A percentile compares a stretch with the other conserved stretches of the same genome.
These are phyloP conservation scores for Mus spicilegus DNA, from an alignment of 2,113 vertebrate species.

Conservation along the genomic window DNA sequence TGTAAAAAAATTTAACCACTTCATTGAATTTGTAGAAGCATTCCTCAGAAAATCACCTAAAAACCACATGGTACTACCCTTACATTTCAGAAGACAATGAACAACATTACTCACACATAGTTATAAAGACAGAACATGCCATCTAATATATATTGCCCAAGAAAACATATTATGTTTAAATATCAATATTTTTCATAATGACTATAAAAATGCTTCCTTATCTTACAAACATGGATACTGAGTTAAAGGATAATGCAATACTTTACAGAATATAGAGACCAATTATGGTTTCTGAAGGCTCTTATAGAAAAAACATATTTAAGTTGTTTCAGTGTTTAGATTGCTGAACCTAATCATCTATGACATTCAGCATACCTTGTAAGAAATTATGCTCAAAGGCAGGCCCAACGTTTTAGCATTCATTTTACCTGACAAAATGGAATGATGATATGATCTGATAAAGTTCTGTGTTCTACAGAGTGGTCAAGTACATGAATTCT, in stretches of 20 bases:
- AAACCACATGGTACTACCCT: conserved; percentile 70
- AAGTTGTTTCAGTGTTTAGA: conserved; percentile 52
- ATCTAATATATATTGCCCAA: not conserved
- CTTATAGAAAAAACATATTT: conserved; percentile 12
- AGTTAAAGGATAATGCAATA: conserved; percentile 58
- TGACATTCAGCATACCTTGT: conserved; percentile 10
- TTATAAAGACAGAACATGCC: conserved; percentile 55
- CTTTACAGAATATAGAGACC: conserved; percentile 56
- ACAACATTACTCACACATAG: conserved; percentile 58
- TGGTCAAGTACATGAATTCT: not conserved
- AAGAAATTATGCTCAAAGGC: not conserved
- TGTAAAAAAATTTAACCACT: conserved; percentile 69
- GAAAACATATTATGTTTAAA: conserved; percentile 21
- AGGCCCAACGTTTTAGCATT: not conserved
- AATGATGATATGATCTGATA: not conserved
- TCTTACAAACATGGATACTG: conserved; percentile 60
- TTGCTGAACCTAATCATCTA: not conserved
- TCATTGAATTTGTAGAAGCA: conserved; percentile 79
- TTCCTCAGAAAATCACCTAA: conserved; percentile 73
- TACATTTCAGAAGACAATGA: conserved; percentile 72
- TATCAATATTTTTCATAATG: conserved; percentile 55
- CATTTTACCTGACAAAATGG: conserved; percentile 27
- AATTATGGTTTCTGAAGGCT: conserved; percentile 15
- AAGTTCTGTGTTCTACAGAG: not conserved
- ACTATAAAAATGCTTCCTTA: conserved; percentile 34